Conservation (phyloP, 2,113 vertebrate species). For the Nettapus auritus region DNA sequence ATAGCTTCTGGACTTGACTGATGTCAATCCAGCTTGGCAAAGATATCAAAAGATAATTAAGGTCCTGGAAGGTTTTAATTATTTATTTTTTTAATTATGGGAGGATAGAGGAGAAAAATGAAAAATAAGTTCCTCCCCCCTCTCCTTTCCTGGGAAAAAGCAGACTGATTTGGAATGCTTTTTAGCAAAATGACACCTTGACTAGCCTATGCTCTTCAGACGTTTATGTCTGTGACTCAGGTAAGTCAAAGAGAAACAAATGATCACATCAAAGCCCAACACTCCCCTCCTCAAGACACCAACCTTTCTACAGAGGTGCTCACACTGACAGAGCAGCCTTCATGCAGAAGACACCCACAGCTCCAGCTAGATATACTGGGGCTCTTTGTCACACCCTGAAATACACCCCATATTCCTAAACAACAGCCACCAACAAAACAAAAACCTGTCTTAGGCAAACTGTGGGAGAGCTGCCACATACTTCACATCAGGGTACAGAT, state of each 20-base stretch:
- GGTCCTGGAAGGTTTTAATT: not conserved
- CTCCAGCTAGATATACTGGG: not conserved
- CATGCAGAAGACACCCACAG: not conserved
- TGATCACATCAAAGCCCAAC: not conserved
- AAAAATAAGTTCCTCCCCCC: not conserved
- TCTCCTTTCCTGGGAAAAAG: not conserved
- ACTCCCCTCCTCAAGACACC: not conserved
- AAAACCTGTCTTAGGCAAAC: not conserved
- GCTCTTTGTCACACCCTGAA: rapidly evolving
- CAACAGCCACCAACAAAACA: too few relatives aligned
- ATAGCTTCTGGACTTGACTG: not conserved
- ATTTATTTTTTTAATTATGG: not conserved
- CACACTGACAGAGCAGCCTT: not conserved
- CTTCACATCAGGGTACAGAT: not conserved
- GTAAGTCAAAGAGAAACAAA: not conserved
- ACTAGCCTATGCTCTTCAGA: not conserved
- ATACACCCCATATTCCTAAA: not conserved
- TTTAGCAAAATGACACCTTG: not conserved
- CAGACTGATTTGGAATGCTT: not conserved
- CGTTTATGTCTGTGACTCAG: not conserved
- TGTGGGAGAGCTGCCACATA: not conserved
- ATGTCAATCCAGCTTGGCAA: not conserved
- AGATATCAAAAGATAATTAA: not conserved
- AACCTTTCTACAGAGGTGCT: not conserved
- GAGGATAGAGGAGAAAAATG: not conserved